Evolutionary conservation across 2,797 vertebrate species (phyloP).

Genomic region (Smutsia temminckii): DNA sequence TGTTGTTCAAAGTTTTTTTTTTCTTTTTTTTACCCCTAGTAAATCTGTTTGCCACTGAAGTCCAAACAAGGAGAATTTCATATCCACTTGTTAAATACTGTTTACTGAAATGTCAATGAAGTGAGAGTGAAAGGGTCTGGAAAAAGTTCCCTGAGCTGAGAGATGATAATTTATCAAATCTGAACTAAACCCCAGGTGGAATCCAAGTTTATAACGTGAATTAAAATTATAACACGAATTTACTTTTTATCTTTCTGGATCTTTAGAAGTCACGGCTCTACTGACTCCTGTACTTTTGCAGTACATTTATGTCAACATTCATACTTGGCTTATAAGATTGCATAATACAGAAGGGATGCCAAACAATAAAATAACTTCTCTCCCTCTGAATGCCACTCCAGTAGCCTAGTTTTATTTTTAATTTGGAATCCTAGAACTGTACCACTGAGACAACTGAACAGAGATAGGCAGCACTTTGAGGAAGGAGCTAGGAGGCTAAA

Average conservation of each 20-base stretch:
- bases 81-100: constrained; percentile 52
- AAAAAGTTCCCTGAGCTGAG: constrained; percentile 22
- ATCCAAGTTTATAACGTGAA: constrained; percentile 60
- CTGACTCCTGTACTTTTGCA: neutral
- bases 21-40: neutral
- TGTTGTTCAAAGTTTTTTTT: neutral
- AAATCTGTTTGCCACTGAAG: neutral
- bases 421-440: neutral
- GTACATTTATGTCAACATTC: constrained; percentile 50
- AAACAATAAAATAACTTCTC: neutral
- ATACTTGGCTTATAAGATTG: constrained; percentile 21
- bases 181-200: constrained; percentile 40
- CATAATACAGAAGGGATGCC: neutral
- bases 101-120: constrained; percentile 57
- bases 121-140: neutral
- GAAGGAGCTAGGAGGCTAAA: neutral
- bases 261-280: constrained; percentile 60
- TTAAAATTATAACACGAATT: constrained; percentile 60
- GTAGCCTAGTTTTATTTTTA: constrained; percentile 28
- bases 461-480: neutral
- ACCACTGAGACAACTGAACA: neutral
- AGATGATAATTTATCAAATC: constrained; percentile 68
- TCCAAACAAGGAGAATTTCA: neutral
- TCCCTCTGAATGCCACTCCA: neutral
- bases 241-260: constrained; percentile 61